Base-by-base conservation (phyloP, 2,113 vertebrate genomes). In the Piprites chloris region DNA sequence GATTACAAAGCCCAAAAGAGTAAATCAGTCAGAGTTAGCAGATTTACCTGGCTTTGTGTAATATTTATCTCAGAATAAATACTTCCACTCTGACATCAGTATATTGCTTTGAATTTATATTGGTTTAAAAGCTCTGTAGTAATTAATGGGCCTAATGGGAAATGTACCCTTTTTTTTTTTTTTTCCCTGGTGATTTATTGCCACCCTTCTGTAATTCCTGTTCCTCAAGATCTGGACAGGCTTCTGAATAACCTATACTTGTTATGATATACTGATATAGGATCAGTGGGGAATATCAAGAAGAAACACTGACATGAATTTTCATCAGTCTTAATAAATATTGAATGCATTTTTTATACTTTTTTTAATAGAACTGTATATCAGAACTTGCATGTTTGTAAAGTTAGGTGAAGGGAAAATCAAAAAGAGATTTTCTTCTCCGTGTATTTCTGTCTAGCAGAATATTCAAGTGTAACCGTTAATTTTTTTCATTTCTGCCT, bases 41-140 rank as follows among this genome's bases (percentile, higher is more conserved):
- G 90, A 72, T 90, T 94, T 95, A 90, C 56, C 49, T 95, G 69
- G 33, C 17, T 58, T n/a, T 35, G 35, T 72, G 58, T 58, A 73
- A 53, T 81, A 72, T 82, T 89, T 87, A 58, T 68, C 77, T 78
- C 53, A 68, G 56, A 81, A 75, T 63, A 88, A 91, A 73, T 74
- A 23, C 32, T 58, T 72, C 58, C 75, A 26, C 76, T 65, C 79
- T 89, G 88, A 84, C 73, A 90, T 72, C 41, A 13, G 27, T 85
- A 20, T 61, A 85, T 79, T 92, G n/a, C 69, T 81, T 76, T 49
- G 90, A 78, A 81, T 94, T 95, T 78, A 84, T 84, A 75, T 61
- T 77, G 28, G 4, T 93, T 84, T 46, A 81, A 96, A 93, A 91
- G 68, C 46, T 66, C 72, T 87, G 46, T 35, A 50, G 58, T 88